Conservation (phyloP, 2,888 invertebrate species). For the Nomada ferruginata region DNA sequence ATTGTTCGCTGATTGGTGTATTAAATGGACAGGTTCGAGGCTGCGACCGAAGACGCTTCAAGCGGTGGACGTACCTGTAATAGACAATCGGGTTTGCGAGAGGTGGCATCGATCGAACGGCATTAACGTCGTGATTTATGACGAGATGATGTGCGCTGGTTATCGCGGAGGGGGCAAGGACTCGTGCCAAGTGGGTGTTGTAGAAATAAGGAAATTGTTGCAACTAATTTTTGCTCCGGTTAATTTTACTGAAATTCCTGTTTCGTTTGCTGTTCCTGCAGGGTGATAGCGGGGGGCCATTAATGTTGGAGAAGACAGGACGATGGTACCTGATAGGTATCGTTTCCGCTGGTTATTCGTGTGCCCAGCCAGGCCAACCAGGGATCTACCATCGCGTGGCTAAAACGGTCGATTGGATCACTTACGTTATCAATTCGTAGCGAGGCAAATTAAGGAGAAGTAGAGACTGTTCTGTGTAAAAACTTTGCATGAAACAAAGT, state of each 20-base stretch:
- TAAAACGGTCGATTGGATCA: conserved; percentile 97
- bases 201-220: no score
- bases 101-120: conserved; percentile 90
- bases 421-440: conserved; percentile 87
- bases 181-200: conserved; percentile 87
- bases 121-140: conserved; percentile 95
- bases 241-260: neutral
- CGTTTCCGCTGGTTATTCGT: conserved; percentile 97
- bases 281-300: conserved; percentile 94
- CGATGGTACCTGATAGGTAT: conserved; percentile 96
- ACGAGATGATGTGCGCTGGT: conserved; percentile 98
- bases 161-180: conserved; percentile 95
- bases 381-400: conserved; percentile 97
- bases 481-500: conserved; percentile 71
- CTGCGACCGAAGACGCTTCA: conserved; percentile 95
- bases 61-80: conserved; percentile 96
- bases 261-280: conserved; percentile 81
- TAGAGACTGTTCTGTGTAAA: conserved; percentile 33
- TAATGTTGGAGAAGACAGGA: conserved; percentile 94
- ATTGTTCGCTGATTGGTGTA: neutral
- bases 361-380: conserved; percentile 96
- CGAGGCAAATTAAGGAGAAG: conserved; percentile 18
- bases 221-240: no score
- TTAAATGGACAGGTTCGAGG: conserved; percentile 88
- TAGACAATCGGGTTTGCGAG: conserved; percentile 92